Evolutionary conservation across 2,113 vertebrate species (phyloP), one percentile per base, ranked within the genome.

Genomic region (Cervus canadensis): DNA sequence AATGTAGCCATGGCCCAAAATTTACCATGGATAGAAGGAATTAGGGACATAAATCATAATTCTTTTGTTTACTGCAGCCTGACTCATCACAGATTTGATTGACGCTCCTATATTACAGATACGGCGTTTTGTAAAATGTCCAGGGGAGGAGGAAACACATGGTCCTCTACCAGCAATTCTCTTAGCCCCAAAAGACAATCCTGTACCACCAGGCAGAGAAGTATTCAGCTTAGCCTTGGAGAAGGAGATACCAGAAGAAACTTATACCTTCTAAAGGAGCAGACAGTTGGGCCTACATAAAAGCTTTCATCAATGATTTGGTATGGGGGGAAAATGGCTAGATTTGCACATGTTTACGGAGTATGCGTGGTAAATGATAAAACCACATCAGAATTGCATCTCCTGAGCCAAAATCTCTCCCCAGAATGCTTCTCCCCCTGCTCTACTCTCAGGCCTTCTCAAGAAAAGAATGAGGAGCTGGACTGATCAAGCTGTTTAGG

Each of bases 11-110:
- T 45, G 64, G 25, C 93, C 82, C 62, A 33, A 71, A 87, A 94
- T 94, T 97, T 96, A 97, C 93, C 91, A 62, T 12, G 6, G 28
- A 36, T 1, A 94, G 30, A 87, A 95, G 64, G 97, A 97, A 98
- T 96, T 95, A 98, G 95, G 82, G 86, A 94, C 74, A 40, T 45
- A 28, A 7, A 74, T 3, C 79, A 4, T 11, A 93, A 93, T 54
- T 96, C 28, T 95, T 98, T 93, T 60, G 89, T 90, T 98, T 93
- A 91, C 67, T 95, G 21, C 59, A 89, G 57, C 78, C 84, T 74
- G 89, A 90, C 76, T 98, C 93, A 95, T 88, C 52, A 30, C n/a
- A 87, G 87, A 87, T 30, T 89, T 45, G 74, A 94, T 11, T 8
- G 15, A 89, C 57, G 13, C 5, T 64, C 15, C 13, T 92, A 84